Evolutionary conservation across 1,140 invertebrate genomes (phyloP).

Genomic region (Magallana ariakensis): DNA sequence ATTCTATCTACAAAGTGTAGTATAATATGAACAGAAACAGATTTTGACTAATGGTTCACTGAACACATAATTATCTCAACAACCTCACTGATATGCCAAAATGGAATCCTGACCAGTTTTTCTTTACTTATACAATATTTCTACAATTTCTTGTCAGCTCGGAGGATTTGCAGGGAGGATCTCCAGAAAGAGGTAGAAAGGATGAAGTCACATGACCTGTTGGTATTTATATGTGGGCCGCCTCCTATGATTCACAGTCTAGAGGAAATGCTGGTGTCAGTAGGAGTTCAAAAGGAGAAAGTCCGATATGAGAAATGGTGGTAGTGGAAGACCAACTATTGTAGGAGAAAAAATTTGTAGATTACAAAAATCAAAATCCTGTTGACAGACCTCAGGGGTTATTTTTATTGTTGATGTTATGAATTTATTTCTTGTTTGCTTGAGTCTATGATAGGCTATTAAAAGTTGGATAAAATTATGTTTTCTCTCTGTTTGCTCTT

Average conservation of each 20-base stretch:
- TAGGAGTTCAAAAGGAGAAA: slow-evolving; percentile 63
- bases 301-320: slow-evolving; percentile 78
- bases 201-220: slow-evolving; percentile 58
- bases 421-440: neutral
- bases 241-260: slow-evolving; percentile 73
- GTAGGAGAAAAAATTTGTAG: neutral
- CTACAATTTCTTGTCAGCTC: slow-evolving; percentile 59
- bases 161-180: slow-evolving; percentile 67
- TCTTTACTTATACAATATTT: too few species aligned
- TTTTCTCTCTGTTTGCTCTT: too few species aligned
- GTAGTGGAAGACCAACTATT: slow-evolving; percentile 49
- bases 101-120: too few species aligned
- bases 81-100: too few species aligned
- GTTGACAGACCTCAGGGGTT: neutral
- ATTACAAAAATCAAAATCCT: neutral
- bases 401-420: neutral
- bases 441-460: neutral
- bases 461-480: too few species aligned
- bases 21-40: too few species aligned
- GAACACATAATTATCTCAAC: too few species aligned
- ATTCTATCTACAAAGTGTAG: too few species aligned
- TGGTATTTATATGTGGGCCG: slow-evolving; percentile 78
- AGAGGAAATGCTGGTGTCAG: slow-evolving; percentile 60
- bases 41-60: too few species aligned
- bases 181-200: slow-evolving; percentile 62